These are phyloP conservation scores for Diuraphis noxia DNA, from an alignment of 1,140 invertebrate genomes.

Conservation along the genomic window DNA sequence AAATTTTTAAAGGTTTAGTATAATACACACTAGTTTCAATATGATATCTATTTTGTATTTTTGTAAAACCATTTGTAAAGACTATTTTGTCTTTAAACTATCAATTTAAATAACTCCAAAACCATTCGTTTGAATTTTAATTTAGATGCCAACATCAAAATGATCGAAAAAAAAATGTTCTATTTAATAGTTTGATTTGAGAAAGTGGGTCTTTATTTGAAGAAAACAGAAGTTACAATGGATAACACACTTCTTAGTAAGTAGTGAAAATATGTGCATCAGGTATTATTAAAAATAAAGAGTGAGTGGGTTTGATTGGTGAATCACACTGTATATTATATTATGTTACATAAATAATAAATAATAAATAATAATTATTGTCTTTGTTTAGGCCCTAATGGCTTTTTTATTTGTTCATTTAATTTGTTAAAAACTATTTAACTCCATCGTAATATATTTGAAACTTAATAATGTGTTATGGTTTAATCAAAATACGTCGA, in stretches of 20 bases:
- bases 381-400: neutral
- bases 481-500: constrained; percentile 19
- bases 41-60: neutral
- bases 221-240: neutral
- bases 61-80: neutral
- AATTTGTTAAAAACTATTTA: constrained; percentile 32
- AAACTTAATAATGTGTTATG: constrained; percentile 18
- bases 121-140: neutral
- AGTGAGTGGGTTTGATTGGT: no score
- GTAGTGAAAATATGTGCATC: no score
- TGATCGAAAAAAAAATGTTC: neutral
- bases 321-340: neutral
- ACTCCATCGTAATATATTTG: constrained; percentile 26
- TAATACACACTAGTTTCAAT: neutral
- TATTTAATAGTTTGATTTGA: neutral
- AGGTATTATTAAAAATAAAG: neutral
- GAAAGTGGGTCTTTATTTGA: neutral
- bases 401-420: neutral
- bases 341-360: neutral
- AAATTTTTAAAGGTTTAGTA: neutral
- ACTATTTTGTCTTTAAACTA: neutral
- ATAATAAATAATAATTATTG: neutral
- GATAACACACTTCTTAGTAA: neutral
- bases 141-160: neutral
- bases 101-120: neutral